phyloP scores from a whole-genome alignment of 1,140 invertebrate species.

The Drosophila kurseongensis region DNA sequence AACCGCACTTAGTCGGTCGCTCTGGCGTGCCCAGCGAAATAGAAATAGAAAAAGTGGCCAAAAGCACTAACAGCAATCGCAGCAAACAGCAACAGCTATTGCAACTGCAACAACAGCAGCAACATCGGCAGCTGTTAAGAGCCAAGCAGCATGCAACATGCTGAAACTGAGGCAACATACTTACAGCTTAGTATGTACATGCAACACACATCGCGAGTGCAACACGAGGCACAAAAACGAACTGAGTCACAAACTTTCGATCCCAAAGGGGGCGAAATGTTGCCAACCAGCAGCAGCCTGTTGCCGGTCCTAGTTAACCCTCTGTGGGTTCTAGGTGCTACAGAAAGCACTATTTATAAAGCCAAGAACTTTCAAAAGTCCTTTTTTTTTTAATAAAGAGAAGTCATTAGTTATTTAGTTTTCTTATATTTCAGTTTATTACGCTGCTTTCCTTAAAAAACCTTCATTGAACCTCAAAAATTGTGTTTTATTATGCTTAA shows the following conservation, averaged over 20 bases:
- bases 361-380: too few relatives aligned
- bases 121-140: slow-evolving; percentile 43
- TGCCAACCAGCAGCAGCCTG: slow-evolving; percentile 55
- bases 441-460: too few relatives aligned
- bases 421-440: too few relatives aligned
- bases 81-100: slow-evolving; percentile 17
- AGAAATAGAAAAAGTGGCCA: slow-evolving; percentile 33
- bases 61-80: slow-evolving; percentile 15
- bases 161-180: slow-evolving; percentile 32
- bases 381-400: too few relatives aligned
- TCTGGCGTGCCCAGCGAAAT: slow-evolving; percentile 11
- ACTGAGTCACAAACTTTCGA: background rate
- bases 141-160: slow-evolving; percentile 54
- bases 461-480: too few relatives aligned
- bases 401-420: too few relatives aligned
- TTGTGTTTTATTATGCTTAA: too few relatives aligned
- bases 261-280: slow-evolving; percentile 24
- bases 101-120: slow-evolving; percentile 13
- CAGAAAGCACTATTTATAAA: too few relatives aligned
- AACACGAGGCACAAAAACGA: slow-evolving; percentile 29
- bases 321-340: background rate
- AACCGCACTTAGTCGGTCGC: slow-evolving; percentile 14
- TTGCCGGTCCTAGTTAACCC: slow-evolving; percentile 47
- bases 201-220: slow-evolving; percentile 36
- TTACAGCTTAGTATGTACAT: background rate